Conservation (phyloP, 2,113 vertebrate species). For the Datnioides undecimradiatus region DNA sequence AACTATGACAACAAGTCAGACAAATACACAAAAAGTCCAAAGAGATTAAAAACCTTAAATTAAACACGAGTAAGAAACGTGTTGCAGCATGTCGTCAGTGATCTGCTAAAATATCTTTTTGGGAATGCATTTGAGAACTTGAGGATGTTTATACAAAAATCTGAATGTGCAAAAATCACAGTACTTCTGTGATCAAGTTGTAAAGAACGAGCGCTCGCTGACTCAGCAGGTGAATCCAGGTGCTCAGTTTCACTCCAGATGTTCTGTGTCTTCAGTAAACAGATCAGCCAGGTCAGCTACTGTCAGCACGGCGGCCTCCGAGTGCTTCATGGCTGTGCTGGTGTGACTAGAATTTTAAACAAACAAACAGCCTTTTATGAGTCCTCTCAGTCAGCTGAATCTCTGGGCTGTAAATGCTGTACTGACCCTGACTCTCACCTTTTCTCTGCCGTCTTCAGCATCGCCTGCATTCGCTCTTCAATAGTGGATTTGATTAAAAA, state of each 20-base stretch:
- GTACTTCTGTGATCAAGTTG: not conserved
- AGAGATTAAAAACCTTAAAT: conserved; percentile 31
- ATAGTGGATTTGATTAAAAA: conserved; percentile 99
- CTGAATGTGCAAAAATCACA: conserved; percentile 73
- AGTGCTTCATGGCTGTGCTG: conserved; percentile 91
- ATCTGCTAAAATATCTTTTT: conserved; percentile 37
- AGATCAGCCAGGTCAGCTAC: conserved; percentile 96
- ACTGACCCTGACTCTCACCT: conserved; percentile 81
- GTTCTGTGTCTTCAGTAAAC: conserved; percentile 92
- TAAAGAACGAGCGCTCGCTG: conserved; percentile 7
- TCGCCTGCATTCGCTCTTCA: conserved; percentile 97
- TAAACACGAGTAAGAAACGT: conserved; percentile 32
- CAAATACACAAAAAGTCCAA: conserved; percentile 34
- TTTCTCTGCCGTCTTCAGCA: conserved; percentile 95
- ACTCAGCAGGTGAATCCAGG: not conserved
- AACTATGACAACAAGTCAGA: conserved; percentile 12
- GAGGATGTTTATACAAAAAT: conserved; percentile 52
- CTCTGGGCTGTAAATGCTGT: not conserved
- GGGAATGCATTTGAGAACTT: conserved; percentile 26
- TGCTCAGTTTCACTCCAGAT: conserved; percentile 84
- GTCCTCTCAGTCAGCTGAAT: not conserved
- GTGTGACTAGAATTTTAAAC: conserved; percentile 85
- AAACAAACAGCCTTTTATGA: not conserved
- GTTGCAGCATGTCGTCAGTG: not conserved
- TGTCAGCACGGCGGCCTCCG: conserved; percentile 94